These are phyloP conservation scores for Graptemys geographica DNA, from an alignment of 2,797 vertebrate species.

Conservation along the genomic window DNA sequence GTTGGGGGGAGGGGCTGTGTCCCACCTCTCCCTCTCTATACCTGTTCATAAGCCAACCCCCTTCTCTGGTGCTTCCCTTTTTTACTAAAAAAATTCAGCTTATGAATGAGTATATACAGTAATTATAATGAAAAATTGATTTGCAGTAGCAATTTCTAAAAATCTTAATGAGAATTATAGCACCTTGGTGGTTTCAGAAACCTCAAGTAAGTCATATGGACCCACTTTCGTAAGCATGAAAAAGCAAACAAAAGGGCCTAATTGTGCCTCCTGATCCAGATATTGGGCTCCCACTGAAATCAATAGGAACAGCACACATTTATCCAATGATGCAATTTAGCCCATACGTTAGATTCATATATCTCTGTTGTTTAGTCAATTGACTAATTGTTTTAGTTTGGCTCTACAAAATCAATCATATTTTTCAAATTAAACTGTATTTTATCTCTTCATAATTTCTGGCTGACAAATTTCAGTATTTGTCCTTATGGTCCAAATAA, in stretches of 20 bases:
- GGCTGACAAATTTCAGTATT: background rate
- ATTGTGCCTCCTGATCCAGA: background rate
- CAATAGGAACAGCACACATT: background rate
- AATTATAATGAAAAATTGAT: background rate
- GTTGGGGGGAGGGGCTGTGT: too few relatives aligned
- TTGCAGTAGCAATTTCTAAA: background rate
- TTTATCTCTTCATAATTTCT: background rate
- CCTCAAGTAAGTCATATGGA: background rate
- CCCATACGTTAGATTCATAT: background rate
- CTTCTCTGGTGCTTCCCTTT: too few relatives aligned
- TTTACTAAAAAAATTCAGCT: too few relatives aligned
- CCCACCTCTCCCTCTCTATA: too few relatives aligned
- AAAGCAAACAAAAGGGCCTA: background rate
- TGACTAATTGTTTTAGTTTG: background rate
- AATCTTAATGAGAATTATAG: background rate
- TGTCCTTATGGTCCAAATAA: background rate
- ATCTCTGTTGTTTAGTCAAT: background rate
- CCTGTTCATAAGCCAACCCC: too few relatives aligned
- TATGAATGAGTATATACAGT: too few relatives aligned
- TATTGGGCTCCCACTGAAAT: background rate
- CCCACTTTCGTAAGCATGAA: background rate
- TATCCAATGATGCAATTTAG: background rate
- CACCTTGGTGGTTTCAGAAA: background rate
- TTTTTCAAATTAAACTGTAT: background rate
- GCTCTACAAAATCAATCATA: background rate